phyloP scores from a whole-genome alignment of 2,797 vertebrate genomes.

The Pangasius macronema region DNA sequence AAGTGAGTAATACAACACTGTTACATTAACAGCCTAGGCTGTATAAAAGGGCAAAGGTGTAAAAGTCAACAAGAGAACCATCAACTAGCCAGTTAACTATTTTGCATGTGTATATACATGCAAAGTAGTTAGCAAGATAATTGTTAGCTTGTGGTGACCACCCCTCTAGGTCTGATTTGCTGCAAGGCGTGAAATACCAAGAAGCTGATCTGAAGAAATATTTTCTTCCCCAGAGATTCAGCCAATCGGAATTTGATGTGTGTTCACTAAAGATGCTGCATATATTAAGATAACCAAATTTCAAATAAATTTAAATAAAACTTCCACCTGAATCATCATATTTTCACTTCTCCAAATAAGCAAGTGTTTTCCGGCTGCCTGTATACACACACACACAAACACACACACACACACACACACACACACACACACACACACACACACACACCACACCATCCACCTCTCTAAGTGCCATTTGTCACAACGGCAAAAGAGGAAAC shows the following conservation, averaged over 20 bases:
- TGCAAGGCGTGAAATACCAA: not conserved
- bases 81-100: not conserved
- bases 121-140: not conserved
- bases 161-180: not conserved
- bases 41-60: not conserved
- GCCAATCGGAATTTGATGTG: not conserved
- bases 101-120: not conserved
- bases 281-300: slow-evolving; percentile 3
- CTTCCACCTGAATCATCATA: not conserved
- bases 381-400: not conserved
- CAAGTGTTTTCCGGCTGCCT: not conserved
- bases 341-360: slow-evolving; percentile 15
- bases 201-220: slow-evolving; percentile 11
- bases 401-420: not conserved
- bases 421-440: slow-evolving; percentile 1
- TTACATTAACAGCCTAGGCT: not conserved
- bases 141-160: not conserved
- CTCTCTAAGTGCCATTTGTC: not conserved
- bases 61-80: not conserved
- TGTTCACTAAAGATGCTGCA: not conserved
- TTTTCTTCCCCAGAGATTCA: slow-evolving; percentile 1
- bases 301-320: not conserved
- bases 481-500: slow-evolving; percentile 36
- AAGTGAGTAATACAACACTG: not conserved
- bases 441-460: not conserved